Evolutionary conservation across 2,797 vertebrate species (phyloP).

Genomic region (Tapera naevia): DNA sequence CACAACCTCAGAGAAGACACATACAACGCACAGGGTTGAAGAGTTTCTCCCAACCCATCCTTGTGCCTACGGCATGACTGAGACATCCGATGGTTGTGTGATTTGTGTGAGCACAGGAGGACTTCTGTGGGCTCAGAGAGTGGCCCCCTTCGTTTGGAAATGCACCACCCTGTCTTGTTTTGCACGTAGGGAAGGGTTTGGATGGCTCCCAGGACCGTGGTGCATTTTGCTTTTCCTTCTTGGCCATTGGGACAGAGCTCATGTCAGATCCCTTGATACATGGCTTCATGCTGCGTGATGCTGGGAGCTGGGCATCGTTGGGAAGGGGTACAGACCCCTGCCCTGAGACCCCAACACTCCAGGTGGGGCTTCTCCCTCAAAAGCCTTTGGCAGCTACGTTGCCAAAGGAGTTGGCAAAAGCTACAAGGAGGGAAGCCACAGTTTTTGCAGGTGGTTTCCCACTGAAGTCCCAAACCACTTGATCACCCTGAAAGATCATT

Average conservation of each 20-base stretch:
- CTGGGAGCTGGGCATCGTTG: background rate
- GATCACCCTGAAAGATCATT: background rate
- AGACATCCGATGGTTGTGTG: background rate
- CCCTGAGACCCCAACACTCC: background rate
- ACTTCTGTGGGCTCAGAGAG: conserved; percentile 41
- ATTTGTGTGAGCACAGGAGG: conserved; percentile 56
- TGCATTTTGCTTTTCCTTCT: background rate
- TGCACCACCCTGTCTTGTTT: background rate
- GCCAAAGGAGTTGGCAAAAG: background rate
- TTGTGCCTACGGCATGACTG: background rate
- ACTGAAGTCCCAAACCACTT: background rate
- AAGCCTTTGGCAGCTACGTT: background rate
- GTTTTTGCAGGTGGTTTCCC: background rate
- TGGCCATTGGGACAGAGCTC: background rate
- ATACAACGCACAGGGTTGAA: conserved; percentile 60
- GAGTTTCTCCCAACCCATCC: conserved; percentile 24
- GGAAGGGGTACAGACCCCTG: background rate
- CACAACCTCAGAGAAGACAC: conserved; percentile 68
- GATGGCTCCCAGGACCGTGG: background rate
- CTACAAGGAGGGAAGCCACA: rapidly evolving
- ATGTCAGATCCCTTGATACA: background rate
- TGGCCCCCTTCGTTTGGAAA: background rate
- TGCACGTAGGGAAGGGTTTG: background rate
- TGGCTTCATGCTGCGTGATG: rapidly evolving
- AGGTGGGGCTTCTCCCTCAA: background rate